phyloP scores from a whole-genome alignment of 2,113 vertebrate genomes.

The Ariopsis seemanni region DNA sequence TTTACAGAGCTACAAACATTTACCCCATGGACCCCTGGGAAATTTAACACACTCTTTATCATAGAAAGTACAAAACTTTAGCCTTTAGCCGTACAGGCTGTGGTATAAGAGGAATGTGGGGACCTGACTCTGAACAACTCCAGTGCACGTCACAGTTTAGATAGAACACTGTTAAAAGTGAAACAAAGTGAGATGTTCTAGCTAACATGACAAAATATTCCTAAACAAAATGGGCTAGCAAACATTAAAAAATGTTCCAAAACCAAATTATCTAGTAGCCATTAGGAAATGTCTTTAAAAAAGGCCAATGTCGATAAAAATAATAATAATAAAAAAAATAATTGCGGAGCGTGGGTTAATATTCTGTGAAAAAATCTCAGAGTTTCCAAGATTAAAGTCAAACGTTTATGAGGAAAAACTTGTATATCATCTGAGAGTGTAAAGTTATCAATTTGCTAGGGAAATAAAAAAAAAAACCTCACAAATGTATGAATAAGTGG shows the following conservation, averaged over 20 bases:
- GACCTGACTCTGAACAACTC: not conserved
- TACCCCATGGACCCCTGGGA: not conserved
- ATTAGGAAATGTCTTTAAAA: not conserved
- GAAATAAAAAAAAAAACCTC: too few species aligned
- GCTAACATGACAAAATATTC: not conserved
- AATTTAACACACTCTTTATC: not conserved
- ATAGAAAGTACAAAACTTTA: not conserved
- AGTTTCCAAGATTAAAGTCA: too few species aligned
- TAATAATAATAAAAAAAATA: too few species aligned
- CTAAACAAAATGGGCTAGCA: not conserved
- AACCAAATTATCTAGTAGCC: not conserved
- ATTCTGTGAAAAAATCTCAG: too few species aligned
- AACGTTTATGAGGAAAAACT: too few species aligned
- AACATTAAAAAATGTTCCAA: not conserved
- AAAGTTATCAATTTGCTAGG: too few species aligned
- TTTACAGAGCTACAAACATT: constrained; percentile 14
- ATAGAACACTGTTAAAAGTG: not conserved
- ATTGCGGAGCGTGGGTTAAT: too few species aligned
- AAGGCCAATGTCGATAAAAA: too few species aligned
- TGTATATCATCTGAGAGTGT: too few species aligned
- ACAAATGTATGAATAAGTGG: too few species aligned
- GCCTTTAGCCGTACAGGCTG: not conserved
- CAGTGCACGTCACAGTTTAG: not conserved
- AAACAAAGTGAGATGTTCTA: not conserved
- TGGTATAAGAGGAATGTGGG: not conserved